Percentiles rank a stretch among this genome's conserved stretches.
Evolutionary conservation across 2,113 vertebrate species (phyloP).

Genomic region (Hydrochoerus hydrochaeris): DNA sequence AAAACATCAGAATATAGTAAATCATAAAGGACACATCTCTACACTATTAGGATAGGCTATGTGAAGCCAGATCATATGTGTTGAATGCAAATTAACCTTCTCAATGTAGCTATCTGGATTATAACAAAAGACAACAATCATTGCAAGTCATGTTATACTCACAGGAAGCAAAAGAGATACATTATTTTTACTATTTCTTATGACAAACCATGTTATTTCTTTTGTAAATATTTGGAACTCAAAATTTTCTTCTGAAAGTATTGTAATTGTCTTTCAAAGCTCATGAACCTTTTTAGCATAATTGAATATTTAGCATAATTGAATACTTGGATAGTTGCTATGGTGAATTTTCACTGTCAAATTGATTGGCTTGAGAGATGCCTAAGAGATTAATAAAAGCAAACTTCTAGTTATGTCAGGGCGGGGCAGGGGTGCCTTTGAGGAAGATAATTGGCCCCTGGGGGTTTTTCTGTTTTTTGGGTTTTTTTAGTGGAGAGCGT

Average conservation of each 20-base stretch:
- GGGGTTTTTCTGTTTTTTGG: not conserved
- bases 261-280: not conserved
- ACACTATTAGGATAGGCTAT: not conserved
- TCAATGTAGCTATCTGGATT: not conserved
- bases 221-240: not conserved
- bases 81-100: not conserved
- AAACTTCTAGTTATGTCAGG: not conserved
- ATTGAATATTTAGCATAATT: not conserved
- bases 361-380: not conserved
- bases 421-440: fast-evolving
- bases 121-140: not conserved
- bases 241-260: not conserved
- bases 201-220: not conserved
- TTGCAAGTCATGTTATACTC: not conserved
- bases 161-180: not conserved
- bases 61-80: not conserved
- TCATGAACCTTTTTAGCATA: not conserved
- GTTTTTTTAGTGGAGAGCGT: too few species aligned
- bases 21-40: not conserved
- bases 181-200: not conserved
- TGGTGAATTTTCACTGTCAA: not conserved
- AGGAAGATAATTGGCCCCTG: not conserved
- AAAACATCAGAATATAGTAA: not conserved
- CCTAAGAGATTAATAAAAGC: not conserved
- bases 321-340: not conserved